phyloP scores from a whole-genome alignment of 2,113 vertebrate genomes.

The Crotalus helleri region DNA sequence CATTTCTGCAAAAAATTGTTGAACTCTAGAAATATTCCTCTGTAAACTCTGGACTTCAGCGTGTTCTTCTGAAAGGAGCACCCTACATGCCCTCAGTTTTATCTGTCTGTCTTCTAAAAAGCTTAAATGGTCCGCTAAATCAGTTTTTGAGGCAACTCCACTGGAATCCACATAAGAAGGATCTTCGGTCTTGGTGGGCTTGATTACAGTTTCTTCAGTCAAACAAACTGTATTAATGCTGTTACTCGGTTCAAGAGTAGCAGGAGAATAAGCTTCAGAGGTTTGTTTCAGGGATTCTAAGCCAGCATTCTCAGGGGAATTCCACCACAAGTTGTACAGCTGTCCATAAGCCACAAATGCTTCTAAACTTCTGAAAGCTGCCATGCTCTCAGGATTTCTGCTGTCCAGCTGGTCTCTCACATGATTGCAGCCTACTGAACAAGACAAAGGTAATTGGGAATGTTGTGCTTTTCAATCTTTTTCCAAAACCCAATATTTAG shows the following conservation, averaged over 20 bases:
- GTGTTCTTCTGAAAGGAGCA: constrained; percentile 80
- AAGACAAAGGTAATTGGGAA: constrained; percentile 26
- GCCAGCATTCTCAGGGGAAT: constrained; percentile 17
- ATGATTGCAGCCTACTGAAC: constrained; percentile 63
- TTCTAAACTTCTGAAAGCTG: constrained; percentile 76
- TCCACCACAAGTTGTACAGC: constrained; percentile 89
- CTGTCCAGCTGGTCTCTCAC: constrained; percentile 63
- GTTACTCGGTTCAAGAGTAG: constrained; percentile 26
- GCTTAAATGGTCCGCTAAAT: accelerated
- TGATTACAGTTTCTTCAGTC: constrained; percentile 19
- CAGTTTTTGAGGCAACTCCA: background rate
- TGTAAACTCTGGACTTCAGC: constrained; percentile 77
- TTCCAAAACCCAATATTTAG: background rate
- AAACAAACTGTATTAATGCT: background rate
- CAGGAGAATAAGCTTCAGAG: background rate
- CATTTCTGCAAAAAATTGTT: constrained; percentile 77
- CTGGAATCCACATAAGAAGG: background rate
- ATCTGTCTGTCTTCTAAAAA: constrained; percentile 2
- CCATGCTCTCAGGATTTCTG: constrained; percentile 51
- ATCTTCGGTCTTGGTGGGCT: constrained; percentile 20
- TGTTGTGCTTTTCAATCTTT: background rate
- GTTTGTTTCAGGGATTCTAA: background rate
- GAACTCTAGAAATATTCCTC: constrained; percentile 72
- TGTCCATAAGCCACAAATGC: constrained; percentile 78
- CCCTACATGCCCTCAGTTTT: constrained; percentile 56